Evolutionary conservation across 2,888 invertebrate species (phyloP).

Genomic region (Drosophila rellima): DNA sequence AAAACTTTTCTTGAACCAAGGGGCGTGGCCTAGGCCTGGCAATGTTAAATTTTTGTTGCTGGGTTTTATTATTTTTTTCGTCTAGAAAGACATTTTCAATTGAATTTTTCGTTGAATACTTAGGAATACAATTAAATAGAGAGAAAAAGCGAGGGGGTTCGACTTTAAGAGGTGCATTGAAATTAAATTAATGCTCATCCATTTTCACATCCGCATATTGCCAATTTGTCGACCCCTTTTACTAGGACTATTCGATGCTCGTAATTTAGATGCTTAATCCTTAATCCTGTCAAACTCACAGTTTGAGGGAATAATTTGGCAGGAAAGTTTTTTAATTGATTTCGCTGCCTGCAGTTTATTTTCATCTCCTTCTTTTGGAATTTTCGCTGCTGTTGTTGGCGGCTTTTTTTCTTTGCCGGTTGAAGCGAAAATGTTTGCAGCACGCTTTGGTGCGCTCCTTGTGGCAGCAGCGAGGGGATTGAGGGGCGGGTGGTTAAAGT

Average conservation of each 20-base stretch:
- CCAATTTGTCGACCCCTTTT: slow-evolving; percentile 35
- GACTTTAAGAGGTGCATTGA: slow-evolving; percentile 46
- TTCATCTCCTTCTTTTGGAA: slow-evolving; percentile 12
- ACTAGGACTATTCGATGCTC: slow-evolving; percentile 30
- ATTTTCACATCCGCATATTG: slow-evolving; percentile 39
- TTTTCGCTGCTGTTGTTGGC: slow-evolving; percentile 13
- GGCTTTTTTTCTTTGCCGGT: slow-evolving; percentile 30
- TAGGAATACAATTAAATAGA: slow-evolving; percentile 5
- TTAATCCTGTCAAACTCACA: slow-evolving; percentile 50
- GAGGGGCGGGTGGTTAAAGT: background rate
- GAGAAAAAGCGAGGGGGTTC: background rate
- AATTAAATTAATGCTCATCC: slow-evolving; percentile 66
- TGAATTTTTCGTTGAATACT: slow-evolving; percentile 28
- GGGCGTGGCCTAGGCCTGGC: slow-evolving; percentile 43
- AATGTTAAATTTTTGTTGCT: slow-evolving; percentile 14
- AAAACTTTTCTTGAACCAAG: slow-evolving; percentile 29
- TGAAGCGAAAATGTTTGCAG: slow-evolving; percentile 48
- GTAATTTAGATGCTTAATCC: slow-evolving; percentile 70
- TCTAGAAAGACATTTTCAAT: slow-evolving; percentile 41
- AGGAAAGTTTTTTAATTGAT: slow-evolving; percentile 76
- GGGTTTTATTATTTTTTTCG: slow-evolving; percentile 25
- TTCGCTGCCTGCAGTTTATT: slow-evolving; percentile 45
- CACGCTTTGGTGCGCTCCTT: slow-evolving; percentile 54
- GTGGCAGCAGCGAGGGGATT: background rate
- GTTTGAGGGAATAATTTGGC: slow-evolving; percentile 27